Evolutionary conservation across 2,797 vertebrate species (phyloP), one percentile per base, ranked within the genome.

Genomic region (Mormyrus proboscirostris): DNA sequence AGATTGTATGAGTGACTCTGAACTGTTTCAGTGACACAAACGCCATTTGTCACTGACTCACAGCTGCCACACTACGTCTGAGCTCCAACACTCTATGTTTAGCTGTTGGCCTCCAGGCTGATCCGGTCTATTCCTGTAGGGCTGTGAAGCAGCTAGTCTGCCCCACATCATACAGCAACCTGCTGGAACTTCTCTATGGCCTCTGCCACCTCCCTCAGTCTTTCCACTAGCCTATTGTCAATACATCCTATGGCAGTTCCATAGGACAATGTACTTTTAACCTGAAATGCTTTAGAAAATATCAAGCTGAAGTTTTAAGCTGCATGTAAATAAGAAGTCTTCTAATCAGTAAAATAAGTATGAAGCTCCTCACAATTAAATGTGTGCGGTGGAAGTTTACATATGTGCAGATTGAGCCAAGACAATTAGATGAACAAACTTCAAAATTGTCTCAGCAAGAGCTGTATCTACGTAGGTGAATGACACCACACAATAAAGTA

Each of bases 21-120:
- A 94, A 93, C 76, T 91, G 93, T 94, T 90, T 91, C 92, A 79
- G 90, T 90, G 90, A 91, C 91, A 73, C 91, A 91, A 51, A 16
- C n/a, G 19, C 53, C 79, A 91, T 92, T 76, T 92, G 91, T 89
- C 89, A 89, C 89, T 89, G 82, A 90, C 90, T 90, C n/a, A 89
- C 93, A 94, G 93, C 93, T 94, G 94, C 93, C 92, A 88, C 92
- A 92, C 92, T 91, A 79, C 44, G 38, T 38, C 73, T 19, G 73
- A 93, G 93, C 91, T 88, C 47, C 59, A 49, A 84, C 84, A 5
- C 44, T 16, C 93, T 94, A 93, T 89, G 91, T 94, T 94, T 93
- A 95, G 93, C 91, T 76, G 8, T 33, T n/a, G 50, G 44, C 83
- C 84, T 89, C 69, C 12, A 82, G 88, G 88, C 90, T 22, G 82